Evolutionary conservation across 2,888 invertebrate genomes (phyloP), one percentile per base, ranked within the genome.

Genomic region (Rotaria macrura): DNA sequence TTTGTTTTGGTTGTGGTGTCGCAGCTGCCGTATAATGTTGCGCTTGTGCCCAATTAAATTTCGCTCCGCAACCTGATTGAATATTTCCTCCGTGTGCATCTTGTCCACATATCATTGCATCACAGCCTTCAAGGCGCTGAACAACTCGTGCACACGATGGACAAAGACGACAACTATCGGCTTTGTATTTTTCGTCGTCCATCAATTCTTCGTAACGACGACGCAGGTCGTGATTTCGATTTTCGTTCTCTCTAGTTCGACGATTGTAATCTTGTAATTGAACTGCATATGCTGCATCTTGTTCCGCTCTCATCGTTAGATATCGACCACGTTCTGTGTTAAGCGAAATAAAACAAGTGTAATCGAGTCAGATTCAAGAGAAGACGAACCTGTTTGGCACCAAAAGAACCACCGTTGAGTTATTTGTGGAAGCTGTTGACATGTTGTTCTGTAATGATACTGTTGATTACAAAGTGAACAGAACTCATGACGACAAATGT

Each of bases 381-480:
- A n/a, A n/a, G n/a, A n/a, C n/a, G n/a, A 23, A 79, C 74, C 74
- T 12, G 38, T 79, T 79, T 79, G 74, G 43, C 74, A 79, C 74
- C 43, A 79, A 79, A 79, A 79, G 25, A 43, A 79, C 74, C 74
- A 79, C 23, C 74, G 38, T 43, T 79, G 74, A 40, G 74, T 79
- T 25, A 79, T 43, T 25, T 79, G 74, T 25, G 74, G 40, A 40
- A 79, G 40, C 25, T 79, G 40, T 25, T 79, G 25, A 79, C 74
- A 79, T 43, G 38, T 79, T 43, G 74, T 79, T 10, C 43, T 2
- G 43, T 79, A 79, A 79, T 79, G 74, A 79, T 79, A 79, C 43
- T 79, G 74, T 79, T 79, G 40, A 79, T 79, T 79, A 79, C 74
- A 79, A 6, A 43, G 23, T 43, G 74, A 79, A 79, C 74, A 79